phyloP scores from a whole-genome alignment of 2,797 vertebrate genomes.

The Hyperoplus immaculatus region DNA sequence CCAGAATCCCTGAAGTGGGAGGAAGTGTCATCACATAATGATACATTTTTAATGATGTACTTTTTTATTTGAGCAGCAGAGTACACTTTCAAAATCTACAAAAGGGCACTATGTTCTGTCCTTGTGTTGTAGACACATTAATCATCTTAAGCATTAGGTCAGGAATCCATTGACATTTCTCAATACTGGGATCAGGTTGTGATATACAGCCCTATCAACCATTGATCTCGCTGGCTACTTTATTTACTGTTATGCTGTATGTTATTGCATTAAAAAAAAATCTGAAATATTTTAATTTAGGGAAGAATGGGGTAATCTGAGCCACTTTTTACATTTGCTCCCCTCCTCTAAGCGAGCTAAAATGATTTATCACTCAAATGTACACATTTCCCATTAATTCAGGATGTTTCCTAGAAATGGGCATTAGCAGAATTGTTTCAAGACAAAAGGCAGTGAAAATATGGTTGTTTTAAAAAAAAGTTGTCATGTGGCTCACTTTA shows the following conservation, averaged over 20 bases:
- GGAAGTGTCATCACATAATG: neutral
- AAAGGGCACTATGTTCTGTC: neutral
- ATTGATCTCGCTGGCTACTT: neutral
- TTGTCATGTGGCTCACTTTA: too few species aligned
- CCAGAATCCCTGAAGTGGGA: conserved; percentile 1
- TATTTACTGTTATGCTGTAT: neutral
- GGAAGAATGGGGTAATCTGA: too few species aligned
- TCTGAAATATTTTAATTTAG: too few species aligned
- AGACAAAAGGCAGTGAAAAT: too few species aligned
- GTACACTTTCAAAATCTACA: neutral
- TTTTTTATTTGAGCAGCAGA: conserved; percentile 2
- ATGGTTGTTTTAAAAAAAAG: too few species aligned
- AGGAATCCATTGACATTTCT: neutral
- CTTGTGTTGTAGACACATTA: neutral
- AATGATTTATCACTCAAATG: too few species aligned
- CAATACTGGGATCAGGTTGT: neutral
- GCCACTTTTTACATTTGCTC: too few species aligned
- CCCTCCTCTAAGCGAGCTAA: too few species aligned
- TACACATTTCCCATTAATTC: too few species aligned
- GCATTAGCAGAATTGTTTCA: too few species aligned
- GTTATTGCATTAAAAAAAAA: neutral
- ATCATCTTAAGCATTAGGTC: neutral
- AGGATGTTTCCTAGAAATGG: too few species aligned
- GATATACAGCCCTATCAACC: too few species aligned
- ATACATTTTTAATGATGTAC: neutral